Evolutionary conservation across 2,113 vertebrate species (phyloP).

Genomic region (Machaerirhynchus nigripectus): DNA sequence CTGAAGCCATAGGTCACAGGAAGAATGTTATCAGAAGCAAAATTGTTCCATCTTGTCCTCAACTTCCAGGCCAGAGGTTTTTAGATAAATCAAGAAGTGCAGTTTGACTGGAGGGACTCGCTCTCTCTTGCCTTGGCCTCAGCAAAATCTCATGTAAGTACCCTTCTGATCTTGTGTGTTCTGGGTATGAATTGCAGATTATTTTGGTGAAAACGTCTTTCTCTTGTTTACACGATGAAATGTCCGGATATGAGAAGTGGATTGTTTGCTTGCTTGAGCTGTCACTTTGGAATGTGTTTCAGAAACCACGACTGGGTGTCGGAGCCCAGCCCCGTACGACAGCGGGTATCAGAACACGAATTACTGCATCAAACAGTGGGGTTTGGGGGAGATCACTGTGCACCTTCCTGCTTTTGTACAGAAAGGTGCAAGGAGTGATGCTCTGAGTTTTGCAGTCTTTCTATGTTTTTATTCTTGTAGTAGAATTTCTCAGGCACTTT

Average conservation of each 20-base stretch:
- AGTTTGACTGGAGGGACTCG: neutral
- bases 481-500: no score
- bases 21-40: conserved; percentile 32
- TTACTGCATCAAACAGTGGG: neutral
- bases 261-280: neutral
- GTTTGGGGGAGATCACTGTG: neutral
- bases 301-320: neutral
- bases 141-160: neutral
- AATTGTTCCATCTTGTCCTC: neutral
- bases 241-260: neutral
- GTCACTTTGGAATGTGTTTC: neutral
- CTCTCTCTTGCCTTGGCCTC: neutral
- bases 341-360: neutral
- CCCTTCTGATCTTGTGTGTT: neutral
- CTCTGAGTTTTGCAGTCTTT: no score
- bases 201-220: neutral
- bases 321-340: accelerated
- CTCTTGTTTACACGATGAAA: neutral
- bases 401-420: neutral
- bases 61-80: conserved; percentile 18
- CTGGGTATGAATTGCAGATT: neutral
- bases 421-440: neutral
- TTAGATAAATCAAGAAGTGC: neutral
- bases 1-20: neutral
- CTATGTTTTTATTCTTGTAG: no score